Evolutionary conservation across 2,113 vertebrate genomes (phyloP), one percentile per base, ranked within the genome.

Genomic region (Onychorhynchus coronatus): DNA sequence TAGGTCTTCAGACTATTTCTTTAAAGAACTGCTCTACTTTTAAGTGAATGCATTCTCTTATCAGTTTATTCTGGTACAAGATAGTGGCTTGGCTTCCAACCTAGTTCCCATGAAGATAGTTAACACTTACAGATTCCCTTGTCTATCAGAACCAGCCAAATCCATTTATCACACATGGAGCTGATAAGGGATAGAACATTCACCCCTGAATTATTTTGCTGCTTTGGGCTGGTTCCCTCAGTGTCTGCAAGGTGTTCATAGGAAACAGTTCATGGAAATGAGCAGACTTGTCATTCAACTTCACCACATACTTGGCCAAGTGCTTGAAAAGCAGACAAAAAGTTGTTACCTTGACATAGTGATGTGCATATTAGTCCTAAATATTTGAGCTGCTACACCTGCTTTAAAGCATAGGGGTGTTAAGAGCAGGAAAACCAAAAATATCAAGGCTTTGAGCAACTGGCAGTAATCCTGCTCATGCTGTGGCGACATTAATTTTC

Each of bases 41-140:
- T 65, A 91, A 85, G 62, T 6, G 12, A 88, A 66, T 67, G 46
- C 12, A 90, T 89, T 72, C 22, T 46, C 75, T 88, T 93, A 92
- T 50, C 94, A 93, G 67, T 80, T 92, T 83, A 42, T 90, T 90
- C 67, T 80, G 59, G 72, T 93, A 93, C 59, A 88, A 96, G 71
- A 94, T 58, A 86, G 55, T 4, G 11, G 79, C 79, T 93, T 93
- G 91, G 92, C 94, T 92, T 83, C 22, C 55, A 94, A 35, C 21
- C 78, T 46, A 80, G 82, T 79, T 94, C 72, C 53, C 72, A 76
- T 33, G 46, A 85, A 88, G 28, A 76, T 0, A 79, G 27, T 75
- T 85, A 85, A 85, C 44, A 74, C 49, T 76, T 79, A 15, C 24
- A 62, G 44, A 88, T 61, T 85, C 39, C 56, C 61, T 93, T 55